phyloP scores from a whole-genome alignment of 2,113 vertebrate genomes.

The Mirza zaza region DNA sequence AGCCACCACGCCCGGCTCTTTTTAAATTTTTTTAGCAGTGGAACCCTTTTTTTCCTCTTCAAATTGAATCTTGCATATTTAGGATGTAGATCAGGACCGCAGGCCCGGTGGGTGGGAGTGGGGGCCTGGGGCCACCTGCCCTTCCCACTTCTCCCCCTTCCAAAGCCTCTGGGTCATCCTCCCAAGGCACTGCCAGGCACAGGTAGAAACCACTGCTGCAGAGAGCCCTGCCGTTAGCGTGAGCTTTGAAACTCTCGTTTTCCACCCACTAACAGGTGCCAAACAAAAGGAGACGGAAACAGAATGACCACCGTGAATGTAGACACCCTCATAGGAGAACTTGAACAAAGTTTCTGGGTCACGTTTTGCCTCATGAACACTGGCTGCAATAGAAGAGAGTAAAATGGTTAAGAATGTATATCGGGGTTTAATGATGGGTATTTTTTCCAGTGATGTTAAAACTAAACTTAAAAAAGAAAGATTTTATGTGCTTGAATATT shows the following conservation, averaged over 20 bases:
- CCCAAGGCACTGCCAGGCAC: rapidly evolving
- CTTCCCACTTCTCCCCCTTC: background rate
- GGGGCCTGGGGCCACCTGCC: background rate
- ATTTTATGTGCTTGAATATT: slow-evolving; percentile 79
- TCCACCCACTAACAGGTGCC: slow-evolving; percentile 85
- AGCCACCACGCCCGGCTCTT: too few species aligned
- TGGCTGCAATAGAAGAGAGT: slow-evolving; percentile 79
- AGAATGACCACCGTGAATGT: slow-evolving; percentile 84
- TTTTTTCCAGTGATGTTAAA: slow-evolving; percentile 82
- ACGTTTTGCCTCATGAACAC: slow-evolving; percentile 83
- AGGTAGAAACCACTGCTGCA: rapidly evolving
- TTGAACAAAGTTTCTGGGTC: slow-evolving; percentile 83
- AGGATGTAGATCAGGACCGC: background rate
- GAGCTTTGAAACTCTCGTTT: background rate
- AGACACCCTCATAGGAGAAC: slow-evolving; percentile 75
- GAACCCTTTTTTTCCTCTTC: background rate
- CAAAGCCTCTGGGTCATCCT: background rate
- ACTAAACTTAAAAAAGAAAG: slow-evolving; percentile 83
- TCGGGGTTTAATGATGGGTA: slow-evolving; percentile 82
- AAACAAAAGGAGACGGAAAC: slow-evolving; percentile 89
- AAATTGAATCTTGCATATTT: background rate
- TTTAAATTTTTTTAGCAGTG: background rate
- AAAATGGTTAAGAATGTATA: slow-evolving; percentile 77
- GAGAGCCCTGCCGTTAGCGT: background rate
- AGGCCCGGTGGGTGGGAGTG: rapidly evolving